Evolutionary conservation across 2,888 invertebrate species (phyloP), one percentile per base, ranked within the genome.

Genomic region (Holacanthella duospinosa): DNA sequence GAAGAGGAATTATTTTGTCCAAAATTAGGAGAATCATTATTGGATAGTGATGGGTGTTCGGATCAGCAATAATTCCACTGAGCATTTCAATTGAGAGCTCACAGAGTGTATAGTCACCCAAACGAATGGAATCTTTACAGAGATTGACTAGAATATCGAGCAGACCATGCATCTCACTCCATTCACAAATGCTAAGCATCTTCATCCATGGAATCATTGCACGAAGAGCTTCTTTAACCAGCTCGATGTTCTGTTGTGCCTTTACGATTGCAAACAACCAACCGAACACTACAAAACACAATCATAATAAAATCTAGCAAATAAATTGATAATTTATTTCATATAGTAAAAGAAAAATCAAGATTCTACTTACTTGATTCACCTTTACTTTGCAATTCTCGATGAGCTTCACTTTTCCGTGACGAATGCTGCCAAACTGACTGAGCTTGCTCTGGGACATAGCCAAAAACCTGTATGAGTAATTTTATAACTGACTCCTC

Each of bases 191-290:
- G 43, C 66, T 66, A 21, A 69, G 63, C 65, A 72, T 63, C 44
- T 70, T 70, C 68, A 70, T 70, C 71, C 71, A 72, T 1, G 70
- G 67, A 48, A 66, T 69, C 64, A 72, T 65, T 0, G 71, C 70
- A 60, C 67, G 69, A 25, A 69, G 36, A 36, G 65, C 60, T 61
- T 72, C 70, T 27, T 67, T 61, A 3, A 70, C 60, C 12, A 72
- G 64, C 21, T 70, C 69, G 55, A 65, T 62, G 43, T 65, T 66
- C 25, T 61, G 66, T 57, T 72, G 68, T 1, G 66, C 64, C 29
- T 65, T 60, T 1, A 69, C 66, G 16, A 72, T 65, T 48, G 69
- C 67, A 55, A 69, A 70, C 2, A 72, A 59, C 71, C 71, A 72
- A 1, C 64, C 62, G 57, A 68, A 72, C 70, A 72, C 71, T 71